Percentiles rank a stretch among this genome's conserved stretches.
Conservation (phyloP, 1,140 invertebrate genomes). For the Stenopsyche tienmushanensis region DNA sequence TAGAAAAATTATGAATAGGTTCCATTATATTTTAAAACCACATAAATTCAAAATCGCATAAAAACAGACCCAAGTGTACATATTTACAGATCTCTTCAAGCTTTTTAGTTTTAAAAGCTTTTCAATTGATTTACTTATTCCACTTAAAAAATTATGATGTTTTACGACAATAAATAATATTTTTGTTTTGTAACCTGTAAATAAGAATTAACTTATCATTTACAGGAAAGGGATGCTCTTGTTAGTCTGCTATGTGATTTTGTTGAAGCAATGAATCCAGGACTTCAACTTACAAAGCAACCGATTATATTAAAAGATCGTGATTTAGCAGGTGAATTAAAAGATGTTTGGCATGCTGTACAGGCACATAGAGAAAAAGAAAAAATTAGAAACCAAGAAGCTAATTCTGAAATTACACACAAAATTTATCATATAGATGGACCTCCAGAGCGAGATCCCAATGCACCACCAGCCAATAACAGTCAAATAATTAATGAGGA, state of each 20-base stretch:
- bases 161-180: too few relatives aligned
- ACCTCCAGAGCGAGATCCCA: constrained; percentile 10
- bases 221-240: constrained; percentile 62
- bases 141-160: too few relatives aligned
- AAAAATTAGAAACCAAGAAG: constrained; percentile 53
- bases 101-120: too few relatives aligned
- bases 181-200: too few relatives aligned
- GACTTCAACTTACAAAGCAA: constrained; percentile 57
- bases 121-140: too few relatives aligned
- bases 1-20: too few relatives aligned
- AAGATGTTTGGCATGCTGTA: constrained; percentile 71
- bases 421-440: constrained; percentile 43
- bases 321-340: constrained; percentile 69
- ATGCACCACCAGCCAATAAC: background rate
- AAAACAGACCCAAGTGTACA: too few relatives aligned
- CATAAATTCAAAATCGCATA: too few relatives aligned
- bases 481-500: background rate
- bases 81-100: too few relatives aligned
- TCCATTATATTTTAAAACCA: too few relatives aligned
- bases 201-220: too few relatives aligned
- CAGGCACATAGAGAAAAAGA: constrained; percentile 64
- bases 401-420: constrained; percentile 53
- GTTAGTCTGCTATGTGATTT: constrained; percentile 69
- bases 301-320: constrained; percentile 67
- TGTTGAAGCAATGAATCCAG: constrained; percentile 69